These are phyloP conservation scores for Campoplex nolae DNA, from an alignment of 2,888 invertebrate species.

Conservation along the genomic window DNA sequence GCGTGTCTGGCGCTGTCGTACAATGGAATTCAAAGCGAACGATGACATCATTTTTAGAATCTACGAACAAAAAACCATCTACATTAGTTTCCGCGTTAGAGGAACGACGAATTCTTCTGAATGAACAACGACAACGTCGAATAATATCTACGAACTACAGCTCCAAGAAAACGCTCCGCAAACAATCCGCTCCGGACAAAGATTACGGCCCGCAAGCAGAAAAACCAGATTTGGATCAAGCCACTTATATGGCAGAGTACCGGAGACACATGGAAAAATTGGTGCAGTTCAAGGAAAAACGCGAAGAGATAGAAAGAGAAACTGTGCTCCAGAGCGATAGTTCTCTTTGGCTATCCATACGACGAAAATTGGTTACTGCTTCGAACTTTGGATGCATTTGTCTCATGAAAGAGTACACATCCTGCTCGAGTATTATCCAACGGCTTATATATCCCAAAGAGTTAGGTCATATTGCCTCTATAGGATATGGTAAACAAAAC, in stretches of 20 bases:
- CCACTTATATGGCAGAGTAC: neutral
- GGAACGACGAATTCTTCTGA: conserved; percentile 1
- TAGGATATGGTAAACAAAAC: conserved; percentile 25
- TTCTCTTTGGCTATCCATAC: conserved; percentile 8
- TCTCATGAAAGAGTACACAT: conserved; percentile 11
- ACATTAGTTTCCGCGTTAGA: neutral
- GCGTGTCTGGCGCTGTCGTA: conserved; percentile 20
- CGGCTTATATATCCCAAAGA: neutral
- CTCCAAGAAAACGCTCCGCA: neutral
- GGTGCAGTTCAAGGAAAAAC: neutral
- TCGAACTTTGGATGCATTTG: conserved; percentile 14
- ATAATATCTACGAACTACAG: neutral
- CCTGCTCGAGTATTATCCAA: neutral
- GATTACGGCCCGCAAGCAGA: conserved; percentile 17
- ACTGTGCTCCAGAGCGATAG: conserved; percentile 5
- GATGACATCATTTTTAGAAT: conserved; percentile 7
- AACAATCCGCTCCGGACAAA: neutral
- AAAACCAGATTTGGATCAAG: neutral
- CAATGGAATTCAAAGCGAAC: conserved; percentile 27
- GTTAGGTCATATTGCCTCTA: neutral
- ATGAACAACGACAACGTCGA: neutral
- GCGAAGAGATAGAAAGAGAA: conserved; percentile 10
- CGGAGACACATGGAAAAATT: neutral
- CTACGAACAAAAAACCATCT: neutral
- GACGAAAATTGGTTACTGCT: conserved; percentile 19